These are phyloP conservation scores for Cryptocephalus primarius DNA, from an alignment of 2,888 invertebrate genomes.

Conservation along the genomic window DNA sequence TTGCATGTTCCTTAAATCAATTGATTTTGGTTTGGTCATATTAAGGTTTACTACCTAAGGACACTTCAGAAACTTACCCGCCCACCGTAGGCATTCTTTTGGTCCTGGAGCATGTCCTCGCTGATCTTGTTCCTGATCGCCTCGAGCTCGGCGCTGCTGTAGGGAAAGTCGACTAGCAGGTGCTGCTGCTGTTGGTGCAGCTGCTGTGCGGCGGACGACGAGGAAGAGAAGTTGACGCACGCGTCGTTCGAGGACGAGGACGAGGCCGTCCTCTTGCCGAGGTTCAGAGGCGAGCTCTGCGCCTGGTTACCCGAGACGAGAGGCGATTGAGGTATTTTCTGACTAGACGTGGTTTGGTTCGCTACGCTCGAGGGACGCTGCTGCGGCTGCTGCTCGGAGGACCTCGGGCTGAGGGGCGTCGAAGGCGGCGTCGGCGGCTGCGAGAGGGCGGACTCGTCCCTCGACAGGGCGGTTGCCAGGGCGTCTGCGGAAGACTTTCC, in stretches of 20 bases:
- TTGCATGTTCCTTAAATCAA: too few species aligned
- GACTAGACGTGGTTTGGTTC: constrained; percentile 21
- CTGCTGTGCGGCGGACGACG: constrained; percentile 1
- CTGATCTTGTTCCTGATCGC: constrained; percentile 16
- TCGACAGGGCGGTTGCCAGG: constrained; percentile 16
- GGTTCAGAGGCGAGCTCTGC: constrained; percentile 12
- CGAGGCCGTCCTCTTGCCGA: constrained; percentile 9
- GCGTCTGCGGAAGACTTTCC: too few species aligned
- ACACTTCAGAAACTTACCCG: constrained; percentile 12
- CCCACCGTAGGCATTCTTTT: constrained; percentile 13
- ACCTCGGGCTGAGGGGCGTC: constrained; percentile 37
- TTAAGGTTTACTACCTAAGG: too few species aligned
- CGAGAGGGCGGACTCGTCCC: constrained; percentile 29
- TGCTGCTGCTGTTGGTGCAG: too few species aligned
- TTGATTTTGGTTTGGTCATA: too few species aligned
- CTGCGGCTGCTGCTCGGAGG: constrained; percentile 12
- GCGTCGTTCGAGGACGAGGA: constrained; percentile 5
- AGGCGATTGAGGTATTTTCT: constrained; percentile 27
- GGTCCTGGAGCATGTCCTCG: constrained; percentile 15
- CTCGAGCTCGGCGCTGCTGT: constrained; percentile 15
- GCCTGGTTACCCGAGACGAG: constrained; percentile 6
- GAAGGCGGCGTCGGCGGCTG: constrained; percentile 43
- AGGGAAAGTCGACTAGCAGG: constrained; percentile 15
- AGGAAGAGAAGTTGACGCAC: constrained; percentile 6
- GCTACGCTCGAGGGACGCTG: too few species aligned